These are phyloP conservation scores for Phallusia fumigata DNA, from an alignment of 23 tunicate species.

Conservation along the genomic window DNA sequence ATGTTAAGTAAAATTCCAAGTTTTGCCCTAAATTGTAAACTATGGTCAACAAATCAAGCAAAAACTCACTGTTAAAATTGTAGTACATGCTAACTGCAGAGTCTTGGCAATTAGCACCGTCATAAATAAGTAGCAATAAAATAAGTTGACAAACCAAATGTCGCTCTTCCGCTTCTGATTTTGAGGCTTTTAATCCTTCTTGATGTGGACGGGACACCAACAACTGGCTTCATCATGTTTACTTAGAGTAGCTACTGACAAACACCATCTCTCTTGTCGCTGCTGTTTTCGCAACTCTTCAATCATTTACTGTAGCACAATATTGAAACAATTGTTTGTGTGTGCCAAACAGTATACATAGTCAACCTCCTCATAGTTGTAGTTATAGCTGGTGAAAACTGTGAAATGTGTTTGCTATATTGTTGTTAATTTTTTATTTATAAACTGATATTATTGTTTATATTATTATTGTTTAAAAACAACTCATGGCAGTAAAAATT, in stretches of 20 bases:
- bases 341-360: too few species aligned
- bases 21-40: background rate
- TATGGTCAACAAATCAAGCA: background rate
- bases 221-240: constrained; percentile 11
- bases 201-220: constrained; percentile 32
- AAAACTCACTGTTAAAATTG: background rate
- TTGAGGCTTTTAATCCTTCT: constrained; percentile 41
- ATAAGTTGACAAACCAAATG: constrained; percentile 22
- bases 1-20: too few species aligned
- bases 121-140: too few species aligned
- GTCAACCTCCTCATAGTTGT: too few species aligned
- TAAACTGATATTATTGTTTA: too few species aligned
- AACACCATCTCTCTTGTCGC: constrained; percentile 3
- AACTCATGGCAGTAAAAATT: too few species aligned
- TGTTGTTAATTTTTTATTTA: too few species aligned
- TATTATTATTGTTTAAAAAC: too few species aligned
- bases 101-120: too few species aligned
- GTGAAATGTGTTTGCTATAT: too few species aligned
- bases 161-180: constrained; percentile 31
- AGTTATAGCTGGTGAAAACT: too few species aligned
- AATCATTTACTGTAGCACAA: constrained; percentile 1
- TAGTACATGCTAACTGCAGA: background rate
- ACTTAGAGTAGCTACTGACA: background rate
- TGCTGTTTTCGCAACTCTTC: background rate
- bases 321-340: too few species aligned